Evolutionary conservation across 2,797 vertebrate species (phyloP).

Genomic region (Onychomys arenicola): DNA sequence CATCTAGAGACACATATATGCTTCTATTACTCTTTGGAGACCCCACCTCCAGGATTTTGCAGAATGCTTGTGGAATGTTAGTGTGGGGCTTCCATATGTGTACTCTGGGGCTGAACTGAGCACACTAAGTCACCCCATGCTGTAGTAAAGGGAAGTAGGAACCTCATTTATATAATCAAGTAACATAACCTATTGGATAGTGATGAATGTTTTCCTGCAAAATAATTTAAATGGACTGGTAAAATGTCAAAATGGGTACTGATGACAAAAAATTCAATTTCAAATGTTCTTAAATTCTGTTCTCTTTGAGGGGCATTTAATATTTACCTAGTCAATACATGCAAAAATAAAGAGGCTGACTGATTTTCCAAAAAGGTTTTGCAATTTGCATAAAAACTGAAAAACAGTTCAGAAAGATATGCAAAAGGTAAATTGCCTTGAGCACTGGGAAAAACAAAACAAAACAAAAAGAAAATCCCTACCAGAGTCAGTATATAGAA

Average conservation of each 20-base stretch:
- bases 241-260: constrained; percentile 59
- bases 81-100: not conserved
- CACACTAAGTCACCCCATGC: not conserved
- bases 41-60: not conserved
- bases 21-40: not conserved
- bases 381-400: not conserved
- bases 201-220: not conserved
- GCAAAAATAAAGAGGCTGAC: constrained; percentile 18
- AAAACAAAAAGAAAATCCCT: not conserved
- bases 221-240: constrained; percentile 28
- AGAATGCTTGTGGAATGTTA: not conserved
- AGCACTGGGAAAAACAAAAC: not conserved
- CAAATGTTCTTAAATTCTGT: not conserved
- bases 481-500: not conserved
- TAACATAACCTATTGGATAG: not conserved
- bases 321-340: not conserved
- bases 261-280: constrained; percentile 1
- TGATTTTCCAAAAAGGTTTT: constrained; percentile 12
- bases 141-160: not conserved
- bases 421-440: not conserved
- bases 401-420: not conserved
- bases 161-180: not conserved
- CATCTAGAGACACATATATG: not conserved
- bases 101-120: not conserved
- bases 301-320: not conserved